Conservation (phyloP, 2,888 invertebrate species). For the Stenchaetothrips biformis region DNA sequence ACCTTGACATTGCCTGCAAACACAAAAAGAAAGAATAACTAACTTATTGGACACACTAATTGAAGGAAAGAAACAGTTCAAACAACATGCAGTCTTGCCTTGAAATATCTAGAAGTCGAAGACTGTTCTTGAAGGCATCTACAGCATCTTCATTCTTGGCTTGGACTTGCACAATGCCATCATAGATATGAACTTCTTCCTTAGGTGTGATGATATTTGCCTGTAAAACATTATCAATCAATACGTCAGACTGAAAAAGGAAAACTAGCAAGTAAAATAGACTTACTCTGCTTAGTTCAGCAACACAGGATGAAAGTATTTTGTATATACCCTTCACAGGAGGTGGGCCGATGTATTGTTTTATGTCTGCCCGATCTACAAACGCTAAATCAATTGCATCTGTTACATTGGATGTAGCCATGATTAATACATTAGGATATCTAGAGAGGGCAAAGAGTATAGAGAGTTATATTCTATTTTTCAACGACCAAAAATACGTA, state of each 20-base stretch:
- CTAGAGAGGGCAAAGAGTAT: conserved; percentile 44
- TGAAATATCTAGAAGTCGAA: conserved; percentile 43
- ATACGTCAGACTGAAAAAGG: conserved; percentile 26
- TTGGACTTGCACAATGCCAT: conserved; percentile 34
- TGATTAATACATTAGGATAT: conserved; percentile 82
- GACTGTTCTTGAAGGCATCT: conserved; percentile 40
- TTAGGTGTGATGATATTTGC: conserved; percentile 43
- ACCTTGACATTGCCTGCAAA: conserved; percentile 52
- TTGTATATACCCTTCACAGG: conserved; percentile 70
- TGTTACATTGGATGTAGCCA: conserved; percentile 94
- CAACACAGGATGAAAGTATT: conserved; percentile 76
- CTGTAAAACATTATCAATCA: conserved; percentile 40
- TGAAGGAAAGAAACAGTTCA: conserved; percentile 40
- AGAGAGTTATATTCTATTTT: neutral
- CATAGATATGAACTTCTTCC: conserved; percentile 42
- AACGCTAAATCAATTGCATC: conserved; percentile 92
- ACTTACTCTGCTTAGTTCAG: conserved; percentile 72
- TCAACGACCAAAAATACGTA: neutral
- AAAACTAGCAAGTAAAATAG: conserved; percentile 26
- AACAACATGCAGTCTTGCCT: conserved; percentile 6
- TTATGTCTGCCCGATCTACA: conserved; percentile 92
- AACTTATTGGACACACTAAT: neutral
- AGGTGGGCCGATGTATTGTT: conserved; percentile 82
- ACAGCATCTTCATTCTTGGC: neutral
- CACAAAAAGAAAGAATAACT: conserved; percentile 29